These are phyloP conservation scores for Cyprinodon diabolis DNA, from an alignment of 2,797 vertebrate genomes.

Conservation along the genomic window DNA sequence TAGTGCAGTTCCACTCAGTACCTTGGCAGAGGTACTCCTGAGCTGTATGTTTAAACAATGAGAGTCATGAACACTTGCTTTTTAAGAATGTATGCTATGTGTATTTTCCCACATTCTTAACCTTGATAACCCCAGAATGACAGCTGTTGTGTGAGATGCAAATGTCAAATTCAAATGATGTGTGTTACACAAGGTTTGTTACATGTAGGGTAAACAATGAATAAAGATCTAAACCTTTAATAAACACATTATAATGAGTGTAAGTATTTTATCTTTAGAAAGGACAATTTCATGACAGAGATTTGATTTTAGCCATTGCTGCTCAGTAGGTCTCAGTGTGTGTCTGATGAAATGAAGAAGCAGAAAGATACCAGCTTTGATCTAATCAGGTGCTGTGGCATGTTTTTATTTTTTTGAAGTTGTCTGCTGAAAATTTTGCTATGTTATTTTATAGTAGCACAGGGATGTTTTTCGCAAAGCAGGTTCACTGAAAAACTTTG, in stretches of 20 bases:
- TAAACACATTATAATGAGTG: not conserved
- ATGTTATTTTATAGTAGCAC: too few species aligned
- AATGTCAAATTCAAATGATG: slow-evolving; percentile 13
- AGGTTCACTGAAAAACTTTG: too few species aligned
- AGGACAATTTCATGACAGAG: slow-evolving; percentile 1
- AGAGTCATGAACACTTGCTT: slow-evolving; percentile 53
- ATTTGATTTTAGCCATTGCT: slow-evolving; percentile 4
- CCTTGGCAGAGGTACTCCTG: slow-evolving; percentile 47
- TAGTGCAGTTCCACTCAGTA: slow-evolving; percentile 65
- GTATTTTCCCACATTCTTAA: slow-evolving; percentile 49
- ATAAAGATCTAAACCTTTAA: slow-evolving; percentile 1
- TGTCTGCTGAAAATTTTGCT: not conserved
- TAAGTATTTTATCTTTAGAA: slow-evolving; percentile 21
- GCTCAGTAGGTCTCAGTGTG: not conserved
- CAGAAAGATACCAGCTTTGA: too few species aligned
- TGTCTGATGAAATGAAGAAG: too few species aligned
- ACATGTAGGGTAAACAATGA: slow-evolving; percentile 8
- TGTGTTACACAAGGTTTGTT: not conserved
- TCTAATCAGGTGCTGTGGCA: too few species aligned
- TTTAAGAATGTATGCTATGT: slow-evolving; percentile 31
- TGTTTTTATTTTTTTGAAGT: too few species aligned
- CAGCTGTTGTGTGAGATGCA: slow-evolving; percentile 30
- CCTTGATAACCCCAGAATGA: slow-evolving; percentile 25
- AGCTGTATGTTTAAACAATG: slow-evolving; percentile 61
- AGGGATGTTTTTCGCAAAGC: too few species aligned